phyloP scores from a whole-genome alignment of 2,113 vertebrate genomes.

The Bubo blakistoni region DNA sequence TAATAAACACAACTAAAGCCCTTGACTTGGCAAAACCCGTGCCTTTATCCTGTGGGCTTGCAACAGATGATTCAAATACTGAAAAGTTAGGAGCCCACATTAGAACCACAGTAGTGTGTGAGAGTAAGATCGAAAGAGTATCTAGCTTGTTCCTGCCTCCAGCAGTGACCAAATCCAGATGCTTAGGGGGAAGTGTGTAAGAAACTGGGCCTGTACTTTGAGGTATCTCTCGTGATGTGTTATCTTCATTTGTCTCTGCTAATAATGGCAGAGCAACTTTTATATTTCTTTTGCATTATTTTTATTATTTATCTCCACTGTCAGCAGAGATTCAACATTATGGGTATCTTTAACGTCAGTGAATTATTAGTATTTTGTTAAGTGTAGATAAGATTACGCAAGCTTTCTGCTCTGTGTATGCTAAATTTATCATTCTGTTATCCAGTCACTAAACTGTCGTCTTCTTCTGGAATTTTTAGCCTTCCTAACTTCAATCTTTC shows the following conservation, averaged over 20 bases:
- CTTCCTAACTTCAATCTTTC: not conserved
- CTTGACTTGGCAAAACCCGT: not conserved
- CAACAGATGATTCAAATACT: not conserved
- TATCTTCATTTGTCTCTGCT: not conserved
- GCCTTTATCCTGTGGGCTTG: not conserved
- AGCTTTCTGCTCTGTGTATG: not conserved
- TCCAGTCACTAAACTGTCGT: not conserved
- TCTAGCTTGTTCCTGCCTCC: not conserved
- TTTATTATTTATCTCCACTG: not conserved
- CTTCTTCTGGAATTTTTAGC: not conserved
- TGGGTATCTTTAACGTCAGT: not conserved
- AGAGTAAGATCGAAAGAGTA: accelerated
- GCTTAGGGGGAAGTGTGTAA: not conserved
- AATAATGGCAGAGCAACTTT: not conserved
- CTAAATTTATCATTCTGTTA: not conserved
- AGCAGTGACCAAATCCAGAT: not conserved
- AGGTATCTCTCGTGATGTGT: not conserved
- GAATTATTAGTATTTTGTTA: not conserved
- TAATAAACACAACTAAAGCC: not conserved
- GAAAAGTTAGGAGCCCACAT: not conserved
- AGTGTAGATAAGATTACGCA: not conserved
- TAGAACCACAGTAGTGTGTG: not conserved
- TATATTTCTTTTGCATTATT: not conserved
- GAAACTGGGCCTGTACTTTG: not conserved
- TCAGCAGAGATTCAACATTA: accelerated